Conservation (phyloP, 2,888 invertebrate species). For the Macrophya annulata region DNA sequence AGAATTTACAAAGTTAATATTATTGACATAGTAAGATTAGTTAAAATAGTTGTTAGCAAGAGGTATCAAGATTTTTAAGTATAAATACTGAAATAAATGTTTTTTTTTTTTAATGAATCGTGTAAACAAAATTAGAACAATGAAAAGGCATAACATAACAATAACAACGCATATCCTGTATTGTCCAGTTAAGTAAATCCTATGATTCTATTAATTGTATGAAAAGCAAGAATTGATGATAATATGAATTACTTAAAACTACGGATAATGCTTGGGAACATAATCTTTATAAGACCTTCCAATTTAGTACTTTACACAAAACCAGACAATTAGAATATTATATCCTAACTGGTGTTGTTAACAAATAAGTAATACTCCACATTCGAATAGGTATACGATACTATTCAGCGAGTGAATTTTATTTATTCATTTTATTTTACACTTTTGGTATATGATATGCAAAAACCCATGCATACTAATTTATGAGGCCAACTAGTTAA, state of each 20-base stretch:
- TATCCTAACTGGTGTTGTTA: conserved; percentile 39
- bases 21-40: conserved; percentile 47
- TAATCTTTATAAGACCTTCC: conserved; percentile 51
- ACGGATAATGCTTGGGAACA: conserved; percentile 46
- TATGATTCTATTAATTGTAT: conserved; percentile 29
- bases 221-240: conserved; percentile 38
- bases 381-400: conserved; percentile 62
- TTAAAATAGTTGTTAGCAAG: conserved; percentile 45
- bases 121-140: conserved; percentile 3
- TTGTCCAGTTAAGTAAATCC: conserved; percentile 45
- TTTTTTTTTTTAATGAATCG: not conserved
- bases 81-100: conserved; percentile 22
- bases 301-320: conserved; percentile 37
- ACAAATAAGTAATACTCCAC: conserved; percentile 49
- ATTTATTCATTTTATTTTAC: conserved; percentile 61
- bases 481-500: conserved; percentile 77
- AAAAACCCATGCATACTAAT: conserved; percentile 63
- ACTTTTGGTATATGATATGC: conserved; percentile 65
- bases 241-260: conserved; percentile 38
- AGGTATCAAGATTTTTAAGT: conserved; percentile 24
- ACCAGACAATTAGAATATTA: not conserved
- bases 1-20: conserved; percentile 42
- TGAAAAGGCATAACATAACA: conserved; percentile 28
- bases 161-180: conserved; percentile 50
- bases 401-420: conserved; percentile 64